Evolutionary conservation across 2,888 invertebrate genomes (phyloP), one percentile per base, ranked within the genome.

Genomic region (Hyles lineata): DNA sequence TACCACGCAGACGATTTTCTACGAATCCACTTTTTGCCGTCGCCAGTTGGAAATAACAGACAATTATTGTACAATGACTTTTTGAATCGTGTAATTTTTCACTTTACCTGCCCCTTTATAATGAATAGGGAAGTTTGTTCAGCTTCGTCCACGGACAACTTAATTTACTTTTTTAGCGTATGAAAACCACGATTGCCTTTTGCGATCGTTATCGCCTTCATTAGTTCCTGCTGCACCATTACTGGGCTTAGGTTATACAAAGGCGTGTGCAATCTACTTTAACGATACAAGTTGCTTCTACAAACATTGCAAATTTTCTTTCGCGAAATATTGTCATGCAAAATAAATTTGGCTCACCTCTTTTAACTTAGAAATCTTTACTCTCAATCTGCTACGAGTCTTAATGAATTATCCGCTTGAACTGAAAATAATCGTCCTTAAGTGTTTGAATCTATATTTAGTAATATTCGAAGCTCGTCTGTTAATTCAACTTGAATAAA

Each of bases 41-140:
- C 78, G 73, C 55, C 69, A 52, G 79, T 80, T 78, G 85, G 83
- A 84, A 89, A 90, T 88, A 88, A 88, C 85, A 84, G 85, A 86
- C 89, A 88, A 90, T 91, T 90, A 91, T 84, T 87, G 87, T 83
- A 81, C 79, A 87, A 84, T 84, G 84, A 83, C 84, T 85, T 80
- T 82, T 79, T 72, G 74, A 79, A 74, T 74, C 72, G 67, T 70
- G 71, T 78, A 74, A 76, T 83, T 81, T 80, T 79, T 73, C 70
- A 74, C 73, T 78, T 78, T 76, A 74, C 77, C 58, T 75, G 72
- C 73, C 75, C 76, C 74, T 74, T 76, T 59, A 74, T 74, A 72
- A 70, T 73, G 74, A 58, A 8, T 21, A 52, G 55, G 73, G 74
- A 55, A 25, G 43, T 72, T 76, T 79, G 50, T 71, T 58, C 59